Percentiles rank a stretch among this genome's conserved stretches.
phyloP scores from a whole-genome alignment of 1,140 invertebrate species.

The Tetraneura akinire region DNA sequence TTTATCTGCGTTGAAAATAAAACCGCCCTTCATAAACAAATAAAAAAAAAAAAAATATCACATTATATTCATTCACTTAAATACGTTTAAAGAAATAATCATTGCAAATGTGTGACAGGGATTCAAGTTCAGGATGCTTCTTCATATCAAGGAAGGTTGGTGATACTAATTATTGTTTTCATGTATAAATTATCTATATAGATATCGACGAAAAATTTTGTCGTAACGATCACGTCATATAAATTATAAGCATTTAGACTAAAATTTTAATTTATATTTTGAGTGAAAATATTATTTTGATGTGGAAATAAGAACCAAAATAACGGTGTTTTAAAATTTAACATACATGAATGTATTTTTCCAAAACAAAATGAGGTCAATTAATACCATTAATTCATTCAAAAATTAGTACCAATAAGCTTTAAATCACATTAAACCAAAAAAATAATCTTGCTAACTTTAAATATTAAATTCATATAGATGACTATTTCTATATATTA shows the following conservation, averaged over 20 bases:
- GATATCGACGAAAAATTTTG: background rate
- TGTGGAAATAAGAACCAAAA: no score
- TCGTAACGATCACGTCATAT: no score
- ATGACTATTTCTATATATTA: background rate
- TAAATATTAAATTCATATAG: background rate
- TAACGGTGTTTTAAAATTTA: background rate
- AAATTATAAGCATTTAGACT: background rate
- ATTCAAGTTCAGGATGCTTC: conserved; percentile 56
- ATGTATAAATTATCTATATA: background rate
- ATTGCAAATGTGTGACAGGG: conserved; percentile 55
- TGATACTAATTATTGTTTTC: conserved; percentile 8
- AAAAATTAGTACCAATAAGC: no score
- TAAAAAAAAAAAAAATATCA: no score
- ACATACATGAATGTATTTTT: background rate
- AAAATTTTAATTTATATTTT: no score
- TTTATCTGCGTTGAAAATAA: background rate
- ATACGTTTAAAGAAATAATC: conserved; percentile 14
- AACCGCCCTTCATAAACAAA: background rate
- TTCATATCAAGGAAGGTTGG: conserved; percentile 56
- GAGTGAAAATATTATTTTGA: background rate
- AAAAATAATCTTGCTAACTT: no score
- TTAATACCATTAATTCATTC: background rate
- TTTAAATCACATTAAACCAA: no score
- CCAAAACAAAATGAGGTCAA: background rate
- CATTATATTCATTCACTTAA: background rate